phyloP scores from a whole-genome alignment of 2,888 invertebrate species.

The Archaeoteleia sp. region DNA sequence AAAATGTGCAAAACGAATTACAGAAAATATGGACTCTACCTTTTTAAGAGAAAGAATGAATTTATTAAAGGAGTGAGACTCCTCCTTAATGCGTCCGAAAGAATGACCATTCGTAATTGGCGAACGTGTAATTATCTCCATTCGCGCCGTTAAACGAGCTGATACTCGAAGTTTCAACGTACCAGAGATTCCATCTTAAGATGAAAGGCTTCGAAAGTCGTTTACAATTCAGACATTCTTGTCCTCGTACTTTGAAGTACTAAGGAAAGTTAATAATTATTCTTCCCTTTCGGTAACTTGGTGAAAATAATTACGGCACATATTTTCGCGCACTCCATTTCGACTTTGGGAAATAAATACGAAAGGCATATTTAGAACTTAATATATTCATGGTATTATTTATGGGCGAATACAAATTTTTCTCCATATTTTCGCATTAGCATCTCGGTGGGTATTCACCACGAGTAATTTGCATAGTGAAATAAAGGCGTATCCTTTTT shows the following conservation, averaged over 20 bases:
- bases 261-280: slow-evolving; percentile 43
- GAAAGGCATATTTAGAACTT: neutral
- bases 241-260: slow-evolving; percentile 25
- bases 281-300: slow-evolving; percentile 46
- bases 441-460: slow-evolving; percentile 3
- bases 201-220: slow-evolving; percentile 51
- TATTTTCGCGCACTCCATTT: slow-evolving; percentile 26
- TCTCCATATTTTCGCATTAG: slow-evolving; percentile 10
- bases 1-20: slow-evolving; percentile 24
- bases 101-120: slow-evolving; percentile 53
- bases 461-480: slow-evolving; percentile 22
- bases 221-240: slow-evolving; percentile 53
- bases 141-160: slow-evolving; percentile 56
- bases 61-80: slow-evolving; percentile 38
- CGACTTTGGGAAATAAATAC: no score
- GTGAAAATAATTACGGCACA: slow-evolving; percentile 35
- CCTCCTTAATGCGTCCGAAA: slow-evolving; percentile 39
- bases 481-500: slow-evolving; percentile 13
- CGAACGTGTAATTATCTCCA: slow-evolving; percentile 54
- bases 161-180: slow-evolving; percentile 52
- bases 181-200: slow-evolving; percentile 53
- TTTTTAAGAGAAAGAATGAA: slow-evolving; percentile 39
- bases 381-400: slow-evolving; percentile 4
- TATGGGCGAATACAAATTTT: slow-evolving; percentile 10
- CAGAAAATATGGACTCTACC: slow-evolving; percentile 11